Conservation (phyloP, 2,113 vertebrate genomes). For the Passer montanus region DNA sequence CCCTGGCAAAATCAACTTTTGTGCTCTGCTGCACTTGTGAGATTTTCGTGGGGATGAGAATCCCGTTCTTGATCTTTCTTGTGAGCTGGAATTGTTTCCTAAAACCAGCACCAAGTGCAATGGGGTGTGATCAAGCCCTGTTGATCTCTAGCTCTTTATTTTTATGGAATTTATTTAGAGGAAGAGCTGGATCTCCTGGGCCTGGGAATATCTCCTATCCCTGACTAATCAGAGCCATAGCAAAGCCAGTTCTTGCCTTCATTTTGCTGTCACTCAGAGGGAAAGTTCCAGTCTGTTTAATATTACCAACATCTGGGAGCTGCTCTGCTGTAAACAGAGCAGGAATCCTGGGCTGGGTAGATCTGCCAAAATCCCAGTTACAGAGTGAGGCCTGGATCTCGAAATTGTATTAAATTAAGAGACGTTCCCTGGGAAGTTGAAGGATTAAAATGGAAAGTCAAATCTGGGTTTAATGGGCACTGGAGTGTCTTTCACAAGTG, state of each 20-base stretch:
- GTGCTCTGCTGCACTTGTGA: not conserved
- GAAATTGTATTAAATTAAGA: not conserved
- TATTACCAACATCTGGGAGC: conserved; percentile 12
- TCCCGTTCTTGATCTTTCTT: not conserved
- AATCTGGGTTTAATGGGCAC: not conserved
- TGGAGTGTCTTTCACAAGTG: rapidly evolving
- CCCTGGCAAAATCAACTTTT: not conserved
- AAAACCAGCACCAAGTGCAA: not conserved
- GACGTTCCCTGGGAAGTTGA: not conserved
- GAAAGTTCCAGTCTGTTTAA: conserved; percentile 20
- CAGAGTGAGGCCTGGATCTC: not conserved
- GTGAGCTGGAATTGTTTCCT: not conserved
- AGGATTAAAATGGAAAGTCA: not conserved
- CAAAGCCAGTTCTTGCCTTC: not conserved
- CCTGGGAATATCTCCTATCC: not conserved
- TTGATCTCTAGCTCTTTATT: not conserved
- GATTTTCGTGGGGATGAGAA: not conserved
- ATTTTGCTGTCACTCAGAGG: not conserved
- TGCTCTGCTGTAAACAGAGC: not conserved
- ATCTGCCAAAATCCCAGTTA: not conserved
- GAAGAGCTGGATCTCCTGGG: not conserved
- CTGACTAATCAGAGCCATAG: not conserved
- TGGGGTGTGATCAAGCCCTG: not conserved
- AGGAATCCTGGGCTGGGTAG: not conserved
- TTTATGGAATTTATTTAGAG: not conserved